These are phyloP conservation scores for Silurus aristotelis DNA, from an alignment of 2,797 vertebrate genomes.

Conservation along the genomic window DNA sequence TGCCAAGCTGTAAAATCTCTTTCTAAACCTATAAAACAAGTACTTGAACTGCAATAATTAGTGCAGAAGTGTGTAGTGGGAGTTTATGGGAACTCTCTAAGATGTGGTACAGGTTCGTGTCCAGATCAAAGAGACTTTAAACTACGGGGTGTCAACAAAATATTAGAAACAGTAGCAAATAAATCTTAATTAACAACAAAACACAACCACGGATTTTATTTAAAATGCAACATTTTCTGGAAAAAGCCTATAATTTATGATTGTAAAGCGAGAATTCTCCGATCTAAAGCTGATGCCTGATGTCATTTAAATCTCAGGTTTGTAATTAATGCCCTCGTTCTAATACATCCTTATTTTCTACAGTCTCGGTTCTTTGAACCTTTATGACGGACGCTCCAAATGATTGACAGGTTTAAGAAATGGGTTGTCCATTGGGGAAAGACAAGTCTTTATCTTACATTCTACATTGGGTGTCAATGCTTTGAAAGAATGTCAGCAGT, in stretches of 20 bases:
- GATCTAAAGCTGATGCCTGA: background rate
- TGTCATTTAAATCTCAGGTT: background rate
- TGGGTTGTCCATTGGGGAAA: background rate
- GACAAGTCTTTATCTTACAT: background rate
- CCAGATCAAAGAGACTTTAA: slow-evolving; percentile 30
- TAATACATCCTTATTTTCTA: background rate
- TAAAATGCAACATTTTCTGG: background rate
- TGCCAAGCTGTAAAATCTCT: slow-evolving; percentile 20
- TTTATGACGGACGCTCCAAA: background rate
- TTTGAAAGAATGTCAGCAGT: background rate
- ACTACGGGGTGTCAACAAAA: slow-evolving; percentile 29
- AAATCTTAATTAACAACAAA: slow-evolving; percentile 26
- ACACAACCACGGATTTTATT: background rate
- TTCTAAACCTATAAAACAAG: slow-evolving; percentile 17
- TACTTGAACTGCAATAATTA: slow-evolving; percentile 17
- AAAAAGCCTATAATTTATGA: background rate
- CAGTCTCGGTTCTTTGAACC: background rate
- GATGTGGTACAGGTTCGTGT: background rate
- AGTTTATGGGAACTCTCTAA: slow-evolving; percentile 9
- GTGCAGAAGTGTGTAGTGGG: slow-evolving; percentile 7
- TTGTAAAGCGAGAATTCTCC: background rate
- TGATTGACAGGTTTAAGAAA: background rate
- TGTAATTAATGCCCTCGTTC: background rate
- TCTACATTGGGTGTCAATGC: background rate
- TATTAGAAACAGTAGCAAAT: slow-evolving; percentile 8